phyloP scores from a whole-genome alignment of 2,888 invertebrate species.

The Synergus laeviventris region DNA sequence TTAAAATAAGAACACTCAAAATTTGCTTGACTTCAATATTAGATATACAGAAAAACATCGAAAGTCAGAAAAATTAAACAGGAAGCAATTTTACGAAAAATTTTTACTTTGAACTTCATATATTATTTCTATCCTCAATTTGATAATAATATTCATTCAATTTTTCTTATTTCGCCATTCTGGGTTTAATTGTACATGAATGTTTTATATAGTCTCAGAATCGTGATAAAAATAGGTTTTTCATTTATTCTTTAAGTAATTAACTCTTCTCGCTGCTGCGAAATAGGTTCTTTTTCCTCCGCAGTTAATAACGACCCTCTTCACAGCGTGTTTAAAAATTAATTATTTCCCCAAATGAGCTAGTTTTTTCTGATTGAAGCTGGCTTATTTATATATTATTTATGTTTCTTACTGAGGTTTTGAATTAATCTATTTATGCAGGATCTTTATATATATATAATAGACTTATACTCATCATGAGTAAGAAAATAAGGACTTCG shows the following conservation, averaged over 20 bases:
- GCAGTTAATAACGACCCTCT: neutral
- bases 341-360: neutral
- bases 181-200: too few relatives aligned
- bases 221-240: neutral
- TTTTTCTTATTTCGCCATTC: too few relatives aligned
- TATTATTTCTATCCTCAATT: too few relatives aligned
- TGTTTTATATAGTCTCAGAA: neutral
- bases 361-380: neutral
- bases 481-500: neutral
- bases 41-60: neutral
- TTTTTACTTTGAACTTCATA: too few relatives aligned
- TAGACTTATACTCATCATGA: slow-evolving; percentile 39
- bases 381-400: slow-evolving; percentile 44
- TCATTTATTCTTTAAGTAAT: neutral
- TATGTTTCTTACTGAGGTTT: slow-evolving; percentile 32
- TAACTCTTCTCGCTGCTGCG: neutral
- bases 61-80: too few relatives aligned
- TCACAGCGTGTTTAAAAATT: neutral
- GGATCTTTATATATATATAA: slow-evolving; percentile 47
- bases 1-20: neutral
- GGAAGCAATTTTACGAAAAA: too few relatives aligned
- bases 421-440: slow-evolving; percentile 52
- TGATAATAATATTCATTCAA: too few relatives aligned
- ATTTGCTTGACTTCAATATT: neutral
- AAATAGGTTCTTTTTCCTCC: neutral